Percentiles rank a stretch among this genome's conserved stretches.
Evolutionary conservation across 2,888 invertebrate genomes (phyloP).

Genomic region (Machimus rusticus): DNA sequence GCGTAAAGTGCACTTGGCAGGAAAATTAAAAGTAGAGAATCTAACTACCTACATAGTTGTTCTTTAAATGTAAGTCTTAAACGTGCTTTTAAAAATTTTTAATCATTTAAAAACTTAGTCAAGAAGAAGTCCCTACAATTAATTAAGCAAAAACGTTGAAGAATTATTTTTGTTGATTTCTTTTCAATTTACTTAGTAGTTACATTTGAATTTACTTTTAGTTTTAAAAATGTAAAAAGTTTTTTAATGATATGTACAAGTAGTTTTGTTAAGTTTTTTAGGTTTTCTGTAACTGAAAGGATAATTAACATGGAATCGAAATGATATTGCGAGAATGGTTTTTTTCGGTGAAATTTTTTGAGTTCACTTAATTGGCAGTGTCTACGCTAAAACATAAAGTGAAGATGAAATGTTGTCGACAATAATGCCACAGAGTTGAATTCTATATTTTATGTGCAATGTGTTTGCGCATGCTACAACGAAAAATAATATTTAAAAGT

Average conservation of each 20-base stretch:
- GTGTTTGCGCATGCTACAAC: background rate
- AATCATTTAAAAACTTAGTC: slow-evolving; percentile 10
- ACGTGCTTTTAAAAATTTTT: slow-evolving; percentile 27
- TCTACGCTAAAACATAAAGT: slow-evolving; percentile 21
- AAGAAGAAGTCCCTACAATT: background rate
- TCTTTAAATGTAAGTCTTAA: slow-evolving; percentile 8
- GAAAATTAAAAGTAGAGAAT: slow-evolving; percentile 24
- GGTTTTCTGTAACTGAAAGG: background rate
- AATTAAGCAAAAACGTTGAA: slow-evolving; percentile 20
- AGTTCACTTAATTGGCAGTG: slow-evolving; percentile 29
- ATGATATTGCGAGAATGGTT: background rate
- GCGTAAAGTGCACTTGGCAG: slow-evolving; percentile 47
- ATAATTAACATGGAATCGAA: background rate
- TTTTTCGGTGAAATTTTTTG: background rate
- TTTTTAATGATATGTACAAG: slow-evolving; percentile 41
- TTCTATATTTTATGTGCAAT: background rate
- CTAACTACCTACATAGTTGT: background rate
- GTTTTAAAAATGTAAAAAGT: slow-evolving; percentile 36
- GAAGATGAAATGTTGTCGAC: background rate
- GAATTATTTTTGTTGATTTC: background rate
- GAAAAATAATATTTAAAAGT: background rate
- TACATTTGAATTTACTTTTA: slow-evolving; percentile 13
- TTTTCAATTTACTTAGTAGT: background rate
- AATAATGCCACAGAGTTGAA: background rate
- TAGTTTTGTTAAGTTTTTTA: background rate